Conservation (phyloP, 2,888 invertebrate species). For the Liopterus haemorrhoidalis region DNA sequence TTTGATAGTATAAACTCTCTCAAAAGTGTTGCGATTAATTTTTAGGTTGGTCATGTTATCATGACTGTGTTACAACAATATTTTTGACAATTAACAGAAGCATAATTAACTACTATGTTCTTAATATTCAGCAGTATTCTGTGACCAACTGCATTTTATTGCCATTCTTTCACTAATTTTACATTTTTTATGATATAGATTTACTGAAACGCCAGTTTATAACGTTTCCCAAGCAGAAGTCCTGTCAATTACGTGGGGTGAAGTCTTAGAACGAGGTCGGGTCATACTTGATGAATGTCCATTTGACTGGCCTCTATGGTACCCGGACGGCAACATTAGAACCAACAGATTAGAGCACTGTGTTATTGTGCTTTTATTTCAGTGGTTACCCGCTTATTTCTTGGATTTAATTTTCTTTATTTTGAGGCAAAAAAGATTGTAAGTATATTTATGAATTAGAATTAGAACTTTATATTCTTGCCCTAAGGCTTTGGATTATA, state of each 20-base stretch:
- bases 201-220: constrained; percentile 55
- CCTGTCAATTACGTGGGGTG: constrained; percentile 74
- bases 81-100: too few relatives aligned
- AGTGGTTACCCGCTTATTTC: constrained; percentile 66
- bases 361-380: constrained; percentile 60
- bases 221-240: constrained; percentile 73
- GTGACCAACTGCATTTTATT: too few relatives aligned
- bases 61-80: too few relatives aligned
- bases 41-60: too few relatives aligned
- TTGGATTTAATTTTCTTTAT: constrained; percentile 61
- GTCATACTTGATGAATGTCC: constrained; percentile 58
- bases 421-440: constrained; percentile 68
- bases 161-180: not conserved
- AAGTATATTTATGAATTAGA: too few relatives aligned
- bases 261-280: constrained; percentile 62
- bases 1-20: too few relatives aligned
- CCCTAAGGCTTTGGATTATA: too few relatives aligned
- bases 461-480: too few relatives aligned
- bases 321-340: constrained; percentile 64
- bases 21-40: too few relatives aligned
- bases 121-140: too few relatives aligned
- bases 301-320: constrained; percentile 67
- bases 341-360: constrained; percentile 58
- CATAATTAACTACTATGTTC: too few relatives aligned
- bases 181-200: constrained; percentile 39